Percentiles rank a stretch among this genome's conserved stretches.
Evolutionary conservation across 2,797 vertebrate species (phyloP).

Genomic region (Sylvia borin): DNA sequence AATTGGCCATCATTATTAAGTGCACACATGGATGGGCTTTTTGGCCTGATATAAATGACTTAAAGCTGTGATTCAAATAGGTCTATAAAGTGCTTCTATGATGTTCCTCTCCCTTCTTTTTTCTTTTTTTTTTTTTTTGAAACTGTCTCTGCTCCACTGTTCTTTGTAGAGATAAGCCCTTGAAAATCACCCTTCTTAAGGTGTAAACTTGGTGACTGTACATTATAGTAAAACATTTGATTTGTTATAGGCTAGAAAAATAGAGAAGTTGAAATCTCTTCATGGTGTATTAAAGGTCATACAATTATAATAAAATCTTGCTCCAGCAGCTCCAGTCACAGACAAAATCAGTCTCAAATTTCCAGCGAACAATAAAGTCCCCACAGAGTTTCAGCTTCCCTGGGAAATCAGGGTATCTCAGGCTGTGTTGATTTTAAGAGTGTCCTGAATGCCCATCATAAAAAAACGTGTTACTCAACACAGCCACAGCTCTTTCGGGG

Average conservation of each 20-base stretch:
- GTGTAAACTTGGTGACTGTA: conserved; percentile 66
- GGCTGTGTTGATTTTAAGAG: conserved; percentile 63
- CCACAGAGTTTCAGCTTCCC: conserved; percentile 61
- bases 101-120: conserved; percentile 52
- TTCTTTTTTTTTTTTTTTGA: not conserved
- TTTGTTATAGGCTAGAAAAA: conserved; percentile 69
- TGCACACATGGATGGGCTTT: conserved; percentile 33
- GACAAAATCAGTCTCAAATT: conserved; percentile 72
- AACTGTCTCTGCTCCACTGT: conserved; percentile 33
- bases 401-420: conserved; percentile 55
- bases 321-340: conserved; percentile 56
- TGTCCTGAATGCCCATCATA: conserved; percentile 47
- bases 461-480: not conserved
- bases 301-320: conserved; percentile 74
- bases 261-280: conserved; percentile 66
- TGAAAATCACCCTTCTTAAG: conserved; percentile 64
- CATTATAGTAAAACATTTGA: conserved; percentile 66
- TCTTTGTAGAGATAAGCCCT: conserved; percentile 59
- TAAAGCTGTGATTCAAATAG: conserved; percentile 61
- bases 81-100: conserved; percentile 60
- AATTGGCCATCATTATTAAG: conserved; percentile 50
- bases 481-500: not conserved
- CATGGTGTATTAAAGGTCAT: conserved; percentile 66
- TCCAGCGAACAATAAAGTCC: conserved; percentile 64
- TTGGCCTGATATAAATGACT: conserved; percentile 52